A percentile compares a stretch with the other conserved stretches of the same genome.
Conservation (phyloP, 1,140 invertebrate genomes). For the Eumaeus atala region DNA sequence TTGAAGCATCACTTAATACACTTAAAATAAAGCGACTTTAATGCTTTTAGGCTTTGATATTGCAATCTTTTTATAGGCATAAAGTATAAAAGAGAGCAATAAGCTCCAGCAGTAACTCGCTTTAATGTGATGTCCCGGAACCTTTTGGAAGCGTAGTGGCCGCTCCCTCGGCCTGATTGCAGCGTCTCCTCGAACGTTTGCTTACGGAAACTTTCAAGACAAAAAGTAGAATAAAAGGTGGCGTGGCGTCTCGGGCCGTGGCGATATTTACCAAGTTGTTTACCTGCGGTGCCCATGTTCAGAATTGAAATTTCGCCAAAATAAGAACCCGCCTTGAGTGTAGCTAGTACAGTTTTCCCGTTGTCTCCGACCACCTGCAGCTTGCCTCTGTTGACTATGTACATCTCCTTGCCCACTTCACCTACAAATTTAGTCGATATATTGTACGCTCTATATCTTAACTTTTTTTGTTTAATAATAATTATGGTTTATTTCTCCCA, state of each 20-base stretch:
- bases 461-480: no score
- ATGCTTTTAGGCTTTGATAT: conserved; percentile 27
- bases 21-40: conserved; percentile 30
- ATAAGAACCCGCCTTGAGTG: conserved; percentile 97
- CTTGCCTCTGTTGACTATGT: conserved; percentile 97
- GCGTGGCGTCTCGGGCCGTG: conserved; percentile 75
- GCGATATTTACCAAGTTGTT: conserved; percentile 93
- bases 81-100: conserved; percentile 11
- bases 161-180: conserved; percentile 72
- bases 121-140: conserved; percentile 59
- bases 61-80: conserved; percentile 12
- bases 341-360: conserved; percentile 96
- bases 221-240: conserved; percentile 59
- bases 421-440: conserved; percentile 76
- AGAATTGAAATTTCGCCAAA: conserved; percentile 99
- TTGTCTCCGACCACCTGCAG: conserved; percentile 98
- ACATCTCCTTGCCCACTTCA: conserved; percentile 99
- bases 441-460: no score
- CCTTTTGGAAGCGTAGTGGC: conserved; percentile 62
- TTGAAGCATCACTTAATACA: conserved; percentile 43
- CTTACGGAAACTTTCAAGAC: conserved; percentile 60
- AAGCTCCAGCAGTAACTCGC: conserved; percentile 39
- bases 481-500: no score
- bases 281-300: conserved; percentile 99
- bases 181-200: conserved; percentile 71